Conservation (phyloP, 2,888 invertebrate species). For the Palloptera scutellata region DNA sequence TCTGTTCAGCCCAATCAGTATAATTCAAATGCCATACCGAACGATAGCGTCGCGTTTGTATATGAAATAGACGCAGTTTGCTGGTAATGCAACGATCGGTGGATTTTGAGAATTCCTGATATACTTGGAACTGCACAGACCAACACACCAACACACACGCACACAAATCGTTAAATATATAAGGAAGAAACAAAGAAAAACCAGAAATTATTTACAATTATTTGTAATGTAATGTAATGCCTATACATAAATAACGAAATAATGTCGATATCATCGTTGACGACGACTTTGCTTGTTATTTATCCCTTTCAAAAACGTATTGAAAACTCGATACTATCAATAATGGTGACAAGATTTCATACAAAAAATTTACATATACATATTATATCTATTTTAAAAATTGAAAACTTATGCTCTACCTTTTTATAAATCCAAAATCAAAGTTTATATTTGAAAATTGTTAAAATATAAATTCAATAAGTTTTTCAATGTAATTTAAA, state of each 20-base stretch:
- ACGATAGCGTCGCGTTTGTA: constrained; percentile 68
- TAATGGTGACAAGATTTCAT: no score
- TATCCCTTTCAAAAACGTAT: no score
- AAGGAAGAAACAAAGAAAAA: neutral
- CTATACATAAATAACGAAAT: neutral
- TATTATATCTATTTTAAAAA: neutral
- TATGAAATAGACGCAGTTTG: constrained; percentile 69
- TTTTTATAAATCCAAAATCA: no score
- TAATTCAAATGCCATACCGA: constrained; percentile 86
- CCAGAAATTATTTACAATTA: neutral
- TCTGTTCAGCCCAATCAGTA: constrained; percentile 74
- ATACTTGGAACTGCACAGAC: constrained; percentile 71
- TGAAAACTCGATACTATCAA: no score
- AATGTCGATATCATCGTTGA: no score
- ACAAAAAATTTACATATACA: neutral
- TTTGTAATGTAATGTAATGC: neutral
- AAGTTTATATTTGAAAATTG: no score
- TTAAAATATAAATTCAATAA: no score
- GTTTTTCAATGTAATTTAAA: no score
- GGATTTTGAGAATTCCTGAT: constrained; percentile 73
- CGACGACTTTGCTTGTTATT: no score
- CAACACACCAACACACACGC: no score
- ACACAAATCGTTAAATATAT: neutral
- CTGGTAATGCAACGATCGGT: constrained; percentile 72
- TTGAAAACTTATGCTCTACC: neutral